Evolutionary conservation across 2,113 vertebrate genomes (phyloP).

Genomic region (Pantherophis guttatus): DNA sequence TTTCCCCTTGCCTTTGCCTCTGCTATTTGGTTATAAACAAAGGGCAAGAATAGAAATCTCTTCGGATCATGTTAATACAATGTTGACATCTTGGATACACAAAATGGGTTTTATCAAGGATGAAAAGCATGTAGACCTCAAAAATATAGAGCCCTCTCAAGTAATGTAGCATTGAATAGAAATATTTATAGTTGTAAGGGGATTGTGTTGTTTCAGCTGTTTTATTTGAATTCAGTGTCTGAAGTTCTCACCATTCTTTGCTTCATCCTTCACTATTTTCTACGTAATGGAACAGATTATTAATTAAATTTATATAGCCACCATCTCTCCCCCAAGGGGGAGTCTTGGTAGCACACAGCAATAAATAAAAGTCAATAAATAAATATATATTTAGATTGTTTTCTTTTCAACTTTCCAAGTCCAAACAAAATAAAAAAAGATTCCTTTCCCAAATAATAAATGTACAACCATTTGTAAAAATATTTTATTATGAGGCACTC

Average conservation of each 20-base stretch:
- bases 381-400: not conserved
- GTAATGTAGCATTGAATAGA: not conserved
- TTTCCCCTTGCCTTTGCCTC: not conserved
- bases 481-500: constrained; percentile 26
- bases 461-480: constrained; percentile 27
- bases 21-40: not conserved
- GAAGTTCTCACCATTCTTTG: not conserved
- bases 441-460: constrained; percentile 10
- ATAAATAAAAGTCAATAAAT: not conserved
- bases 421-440: not conserved
- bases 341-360: not conserved
- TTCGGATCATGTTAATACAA: not conserved
- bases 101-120: not conserved
- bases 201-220: not conserved
- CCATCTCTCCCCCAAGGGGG: not conserved
- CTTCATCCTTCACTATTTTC: not conserved
- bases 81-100: not conserved
- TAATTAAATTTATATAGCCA: not conserved
- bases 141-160: not conserved
- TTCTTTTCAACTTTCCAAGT: not conserved
- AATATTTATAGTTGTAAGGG: not conserved
- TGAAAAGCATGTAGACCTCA: not conserved
- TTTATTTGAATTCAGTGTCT: not conserved
- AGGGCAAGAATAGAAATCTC: not conserved
- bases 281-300: not conserved